Base-by-base conservation (phyloP, 2,888 invertebrate species). In the Stramonita haemastoma region DNA sequence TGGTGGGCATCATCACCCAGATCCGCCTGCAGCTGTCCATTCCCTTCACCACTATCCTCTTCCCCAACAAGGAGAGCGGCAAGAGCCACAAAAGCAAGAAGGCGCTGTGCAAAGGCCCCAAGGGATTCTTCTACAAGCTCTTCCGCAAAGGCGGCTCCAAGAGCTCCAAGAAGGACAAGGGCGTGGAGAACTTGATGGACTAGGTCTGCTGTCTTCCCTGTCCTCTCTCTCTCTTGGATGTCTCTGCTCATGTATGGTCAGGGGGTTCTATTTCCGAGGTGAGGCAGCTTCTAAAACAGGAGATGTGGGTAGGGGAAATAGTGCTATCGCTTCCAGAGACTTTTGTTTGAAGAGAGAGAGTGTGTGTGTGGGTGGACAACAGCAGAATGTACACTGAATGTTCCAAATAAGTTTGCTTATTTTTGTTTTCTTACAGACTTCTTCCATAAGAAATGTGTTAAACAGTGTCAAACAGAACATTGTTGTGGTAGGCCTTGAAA, bases 1-100 rank as follows among this genome's bases (percentile, higher is more conserved):
- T 99, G 87, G 98, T 99, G 34, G 99, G 99, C 1, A 97, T 98
- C 90, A 97, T 99, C 91, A 98, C 98, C 94, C 98, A 99, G 96
- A 98, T 99, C 94, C 97, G 98, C 89, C 97, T 98, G 93, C 98
- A 98, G 90, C 91, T 93, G 46, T 92, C 92, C 90, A 91, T 92
- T 86, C 91, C 91, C 19, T 90, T 91, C 77, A 91, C 90, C 73
- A 91, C 91, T 19, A 90, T 90, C 32, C 83, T 90, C 85, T 91
- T 91, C 77, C 91, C 91, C 32, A 89, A 90, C 29, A 90, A 90
- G 77, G 91, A 89, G 36, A 81, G 87, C n/a, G 81, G 87, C n/a
- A 89, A 90, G 56, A 90, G 89, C 8, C 73, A 73, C 26, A 91
- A 91, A 70, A 86, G 89, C 56, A 90, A 89, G 85, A 90, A 89